These are phyloP conservation scores for Perognathus longimembris DNA, from an alignment of 2,113 vertebrate species.

Conservation along the genomic window DNA sequence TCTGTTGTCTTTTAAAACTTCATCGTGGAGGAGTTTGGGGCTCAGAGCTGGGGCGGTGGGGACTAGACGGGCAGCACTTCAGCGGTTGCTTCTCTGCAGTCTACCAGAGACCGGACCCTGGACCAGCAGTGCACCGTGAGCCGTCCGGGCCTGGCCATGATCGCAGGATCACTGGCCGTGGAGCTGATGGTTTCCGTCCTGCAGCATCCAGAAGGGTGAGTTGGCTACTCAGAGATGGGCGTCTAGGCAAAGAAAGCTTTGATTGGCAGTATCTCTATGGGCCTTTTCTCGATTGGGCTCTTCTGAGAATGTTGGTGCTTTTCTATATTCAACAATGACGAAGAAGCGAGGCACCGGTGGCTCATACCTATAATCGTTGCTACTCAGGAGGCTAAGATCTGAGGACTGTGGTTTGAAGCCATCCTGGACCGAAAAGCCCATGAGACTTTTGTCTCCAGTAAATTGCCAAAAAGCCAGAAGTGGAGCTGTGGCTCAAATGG, in stretches of 20 bases:
- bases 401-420: no score
- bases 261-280: not conserved
- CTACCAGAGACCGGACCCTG: conserved; percentile 96
- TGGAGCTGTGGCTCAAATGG: no score
- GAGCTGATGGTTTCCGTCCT: conserved; percentile 97
- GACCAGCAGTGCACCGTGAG: conserved; percentile 99
- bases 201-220: conserved; percentile 97
- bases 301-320: not conserved
- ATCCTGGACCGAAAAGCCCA: no score
- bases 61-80: not conserved
- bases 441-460: no score
- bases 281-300: not conserved
- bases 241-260: not conserved
- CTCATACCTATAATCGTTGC: no score
- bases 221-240: not conserved
- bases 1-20: not conserved
- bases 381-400: no score
- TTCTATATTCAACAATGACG: conserved; percentile 24
- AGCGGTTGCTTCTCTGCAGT: conserved; percentile 86
- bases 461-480: no score
- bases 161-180: conserved; percentile 96
- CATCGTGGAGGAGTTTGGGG: not conserved
- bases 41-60: not conserved
- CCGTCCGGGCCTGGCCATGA: conserved; percentile 95
- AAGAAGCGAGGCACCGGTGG: no score